phyloP scores from a whole-genome alignment of 2,797 vertebrate species.

The Molossus alvarezi region DNA sequence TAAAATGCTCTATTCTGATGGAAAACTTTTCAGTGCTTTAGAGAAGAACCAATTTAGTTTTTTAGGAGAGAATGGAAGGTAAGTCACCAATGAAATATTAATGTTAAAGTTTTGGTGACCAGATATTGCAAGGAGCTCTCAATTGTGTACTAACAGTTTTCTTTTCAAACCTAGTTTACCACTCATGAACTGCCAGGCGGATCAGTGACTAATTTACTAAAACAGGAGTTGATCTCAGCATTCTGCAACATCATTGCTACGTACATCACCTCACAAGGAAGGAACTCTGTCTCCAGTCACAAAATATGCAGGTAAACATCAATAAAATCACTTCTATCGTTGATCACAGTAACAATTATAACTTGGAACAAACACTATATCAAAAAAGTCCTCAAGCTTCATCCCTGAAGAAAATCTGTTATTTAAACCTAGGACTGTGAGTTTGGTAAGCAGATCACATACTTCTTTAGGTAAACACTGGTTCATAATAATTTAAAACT shows the following conservation, averaged over 20 bases:
- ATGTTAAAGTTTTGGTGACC: constrained; percentile 45
- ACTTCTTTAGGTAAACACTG: constrained; percentile 81
- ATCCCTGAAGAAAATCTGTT: background rate
- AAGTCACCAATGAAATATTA: constrained; percentile 62
- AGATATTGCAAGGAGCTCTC: constrained; percentile 38
- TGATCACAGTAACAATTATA: constrained; percentile 18
- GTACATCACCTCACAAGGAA: background rate
- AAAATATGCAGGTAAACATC: background rate
- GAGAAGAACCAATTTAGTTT: constrained; percentile 80
- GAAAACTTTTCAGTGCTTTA: constrained; percentile 69
- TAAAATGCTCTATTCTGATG: constrained; percentile 71
- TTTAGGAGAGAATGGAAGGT: constrained; percentile 63
- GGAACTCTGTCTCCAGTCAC: background rate
- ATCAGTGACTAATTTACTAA: background rate
- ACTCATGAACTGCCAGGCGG: background rate
- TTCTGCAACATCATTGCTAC: background rate
- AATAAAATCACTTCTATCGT: constrained; percentile 28
- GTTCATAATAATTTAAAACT: constrained; percentile 83
- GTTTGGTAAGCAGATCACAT: constrained; percentile 58
- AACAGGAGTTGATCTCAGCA: background rate
- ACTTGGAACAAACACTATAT: background rate
- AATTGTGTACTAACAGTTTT: constrained; percentile 41
- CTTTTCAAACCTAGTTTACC: constrained; percentile 14
- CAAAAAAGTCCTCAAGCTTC: constrained; percentile 17
- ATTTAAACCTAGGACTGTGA: constrained; percentile 41